Evolutionary conservation across 2,797 vertebrate genomes (phyloP).

Genomic region (Chaenodraco wilsoni): DNA sequence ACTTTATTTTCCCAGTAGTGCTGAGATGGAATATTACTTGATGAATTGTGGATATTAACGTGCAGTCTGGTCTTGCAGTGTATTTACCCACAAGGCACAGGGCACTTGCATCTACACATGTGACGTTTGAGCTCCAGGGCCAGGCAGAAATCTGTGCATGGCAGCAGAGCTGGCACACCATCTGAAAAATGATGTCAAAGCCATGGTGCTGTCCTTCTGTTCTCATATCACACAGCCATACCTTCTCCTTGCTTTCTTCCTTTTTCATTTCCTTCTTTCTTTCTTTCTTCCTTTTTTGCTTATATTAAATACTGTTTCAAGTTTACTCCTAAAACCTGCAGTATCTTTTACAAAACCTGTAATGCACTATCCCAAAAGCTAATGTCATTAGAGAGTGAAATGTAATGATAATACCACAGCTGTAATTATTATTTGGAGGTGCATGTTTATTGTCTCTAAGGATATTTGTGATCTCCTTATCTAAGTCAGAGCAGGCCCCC

Average conservation of each 20-base stretch:
- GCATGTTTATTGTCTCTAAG: conserved; percentile 33
- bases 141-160: conserved; percentile 45
- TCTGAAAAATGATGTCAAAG: conserved; percentile 46
- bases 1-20: conserved; percentile 18
- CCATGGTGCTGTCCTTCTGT: conserved; percentile 50
- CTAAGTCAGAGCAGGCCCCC: conserved; percentile 47
- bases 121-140: conserved; percentile 55
- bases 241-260: background rate
- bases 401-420: conserved; percentile 2
- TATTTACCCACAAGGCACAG: conserved; percentile 51
- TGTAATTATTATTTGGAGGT: conserved; percentile 12
- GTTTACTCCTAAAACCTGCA: conserved; percentile 1
- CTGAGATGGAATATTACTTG: conserved; percentile 29
- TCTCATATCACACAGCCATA: conserved; percentile 29
- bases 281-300: background rate
- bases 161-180: conserved; percentile 50
- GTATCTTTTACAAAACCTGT: background rate
- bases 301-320: background rate
- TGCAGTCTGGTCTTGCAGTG: conserved; percentile 41
- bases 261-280: background rate
- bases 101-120: conserved; percentile 53
- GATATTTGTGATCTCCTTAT: conserved; percentile 51
- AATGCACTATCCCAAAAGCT: conserved; percentile 3
- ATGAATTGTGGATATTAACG: conserved; percentile 45
- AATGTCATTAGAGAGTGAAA: background rate